Evolutionary conservation across 1,140 invertebrate species (phyloP).

Genomic region (Scaptomyza pallida): DNA sequence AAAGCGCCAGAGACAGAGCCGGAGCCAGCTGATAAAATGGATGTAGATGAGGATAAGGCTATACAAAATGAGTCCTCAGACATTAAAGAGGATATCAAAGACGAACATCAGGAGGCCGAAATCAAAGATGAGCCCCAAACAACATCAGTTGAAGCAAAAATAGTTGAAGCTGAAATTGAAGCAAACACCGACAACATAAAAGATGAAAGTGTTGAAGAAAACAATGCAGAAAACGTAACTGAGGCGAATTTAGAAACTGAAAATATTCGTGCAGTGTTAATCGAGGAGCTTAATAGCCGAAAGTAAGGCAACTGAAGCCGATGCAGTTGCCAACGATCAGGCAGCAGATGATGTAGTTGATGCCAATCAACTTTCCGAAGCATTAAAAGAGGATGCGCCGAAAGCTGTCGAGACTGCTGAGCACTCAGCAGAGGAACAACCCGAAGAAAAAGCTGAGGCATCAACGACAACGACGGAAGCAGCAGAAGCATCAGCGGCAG

Average conservation of each 20-base stretch:
- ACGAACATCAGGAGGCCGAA: slow-evolving; percentile 50
- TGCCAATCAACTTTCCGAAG: slow-evolving; percentile 27
- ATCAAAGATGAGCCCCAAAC: slow-evolving; percentile 43
- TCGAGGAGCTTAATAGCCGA: slow-evolving; percentile 69
- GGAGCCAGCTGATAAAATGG: slow-evolving; percentile 29
- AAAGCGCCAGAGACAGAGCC: not conserved
- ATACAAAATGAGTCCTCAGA: slow-evolving; percentile 3
- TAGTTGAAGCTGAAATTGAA: not conserved
- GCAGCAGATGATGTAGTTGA: slow-evolving; percentile 13
- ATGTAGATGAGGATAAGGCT: slow-evolving; percentile 15
- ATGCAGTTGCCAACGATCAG: slow-evolving; percentile 6
- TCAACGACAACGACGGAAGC: slow-evolving; percentile 11
- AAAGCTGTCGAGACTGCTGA: slow-evolving; percentile 11
- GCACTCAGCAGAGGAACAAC: slow-evolving; percentile 11
- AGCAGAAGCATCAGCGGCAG: not conserved
- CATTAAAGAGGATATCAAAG: slow-evolving; percentile 24
- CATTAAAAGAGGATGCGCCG: slow-evolving; percentile 10
- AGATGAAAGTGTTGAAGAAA: not conserved
- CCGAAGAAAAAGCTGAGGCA: slow-evolving; percentile 20
- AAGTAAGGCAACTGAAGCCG: slow-evolving; percentile 38
- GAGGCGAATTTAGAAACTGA: slow-evolving; percentile 60
- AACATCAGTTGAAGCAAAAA: not conserved
- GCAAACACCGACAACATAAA: not conserved
- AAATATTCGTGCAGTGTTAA: slow-evolving; percentile 60
- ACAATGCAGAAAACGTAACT: slow-evolving; percentile 13